Base-by-base conservation (phyloP, 2,888 invertebrate species). In the Gortyna flavago region DNA sequence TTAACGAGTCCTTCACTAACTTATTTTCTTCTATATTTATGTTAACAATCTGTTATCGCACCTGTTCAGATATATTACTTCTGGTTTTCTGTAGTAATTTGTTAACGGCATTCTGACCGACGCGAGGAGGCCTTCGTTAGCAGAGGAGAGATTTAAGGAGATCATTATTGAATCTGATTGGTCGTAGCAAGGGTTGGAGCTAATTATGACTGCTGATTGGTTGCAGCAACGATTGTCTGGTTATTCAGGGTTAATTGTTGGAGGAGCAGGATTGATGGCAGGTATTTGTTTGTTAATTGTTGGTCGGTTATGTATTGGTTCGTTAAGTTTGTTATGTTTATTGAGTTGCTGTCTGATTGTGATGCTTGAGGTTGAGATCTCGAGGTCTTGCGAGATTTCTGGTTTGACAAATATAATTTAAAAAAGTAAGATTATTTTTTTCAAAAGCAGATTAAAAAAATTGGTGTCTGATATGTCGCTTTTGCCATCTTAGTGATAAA, bases 111-210 rank as follows among this genome's bases (percentile, higher is more conserved):
- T 67, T 48, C 41, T 41, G 48, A 32, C 13, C 32, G 13, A 66
- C 57, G 67, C 62, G 68, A 44, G 62, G 74, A 80, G 59, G 35
- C 48, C 69, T 67, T 85, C 78, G 84, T 84, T 86, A 86, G 41
- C 9, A 18, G 35, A 57, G 70, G 54, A 48, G 61, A 71, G 83
- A 79, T 83, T 83, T 84, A 84, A 85, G 67, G 64, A 83, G 79
- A 75, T 84, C 83, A 76, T 84, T 85, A 71, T 71, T 57, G 69
- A 51, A 32, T 59, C 48, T 67, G 77, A 82, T 68, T 80, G 62
- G 38, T 68, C 7, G 38, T n/a, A 41, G 18, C 38, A 64, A 64
- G 8, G 51, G 54, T 57, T 62, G 48, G 61, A 85, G 78, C 74
- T 80, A 72, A 78, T 80, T 80, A 48, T 57, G 72, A 38, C 73